These are phyloP conservation scores for Australoheros facetus DNA, from an alignment of 2,797 vertebrate species.

Conservation along the genomic window DNA sequence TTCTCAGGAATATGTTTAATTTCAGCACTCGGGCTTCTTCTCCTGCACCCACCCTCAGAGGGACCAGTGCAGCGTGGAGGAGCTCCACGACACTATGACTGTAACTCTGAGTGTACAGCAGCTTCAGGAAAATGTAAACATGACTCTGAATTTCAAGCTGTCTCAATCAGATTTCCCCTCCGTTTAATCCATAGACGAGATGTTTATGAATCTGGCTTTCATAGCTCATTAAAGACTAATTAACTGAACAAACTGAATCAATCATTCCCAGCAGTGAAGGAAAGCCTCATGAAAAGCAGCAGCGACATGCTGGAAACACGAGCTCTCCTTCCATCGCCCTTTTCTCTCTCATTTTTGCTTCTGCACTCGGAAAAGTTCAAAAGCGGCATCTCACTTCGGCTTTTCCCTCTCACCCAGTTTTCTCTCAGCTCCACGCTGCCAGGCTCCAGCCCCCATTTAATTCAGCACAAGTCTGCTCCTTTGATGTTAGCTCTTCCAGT, in stretches of 20 bases:
- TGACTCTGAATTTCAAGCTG: background rate
- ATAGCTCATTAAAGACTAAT: constrained; percentile 61
- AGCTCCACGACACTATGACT: background rate
- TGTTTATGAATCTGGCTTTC: constrained; percentile 55
- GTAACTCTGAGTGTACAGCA: constrained; percentile 9
- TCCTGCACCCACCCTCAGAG: background rate
- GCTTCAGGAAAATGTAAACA: constrained; percentile 28
- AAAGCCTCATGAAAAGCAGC: constrained; percentile 40
- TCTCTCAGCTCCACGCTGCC: constrained; percentile 58
- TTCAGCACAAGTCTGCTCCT: constrained; percentile 75
- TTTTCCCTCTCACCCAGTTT: constrained; percentile 72
- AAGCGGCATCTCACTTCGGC: constrained; percentile 52
- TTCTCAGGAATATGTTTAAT: too few relatives aligned
- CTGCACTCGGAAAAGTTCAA: constrained; percentile 58
- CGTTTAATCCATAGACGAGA: constrained; percentile 47
- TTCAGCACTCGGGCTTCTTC: background rate
- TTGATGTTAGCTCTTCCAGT: constrained; percentile 83
- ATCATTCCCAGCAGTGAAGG: constrained; percentile 29
- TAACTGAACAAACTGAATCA: constrained; percentile 50
- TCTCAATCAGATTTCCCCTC: constrained; percentile 38
- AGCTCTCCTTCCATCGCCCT: constrained; percentile 21
- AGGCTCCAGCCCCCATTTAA: constrained; percentile 67
- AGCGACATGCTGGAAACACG: background rate
- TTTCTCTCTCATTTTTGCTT: constrained; percentile 19
- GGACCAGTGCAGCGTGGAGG: background rate